These are phyloP conservation scores for Oreotrochilus melanogaster DNA, from an alignment of 2,113 vertebrate genomes.

Conservation along the genomic window DNA sequence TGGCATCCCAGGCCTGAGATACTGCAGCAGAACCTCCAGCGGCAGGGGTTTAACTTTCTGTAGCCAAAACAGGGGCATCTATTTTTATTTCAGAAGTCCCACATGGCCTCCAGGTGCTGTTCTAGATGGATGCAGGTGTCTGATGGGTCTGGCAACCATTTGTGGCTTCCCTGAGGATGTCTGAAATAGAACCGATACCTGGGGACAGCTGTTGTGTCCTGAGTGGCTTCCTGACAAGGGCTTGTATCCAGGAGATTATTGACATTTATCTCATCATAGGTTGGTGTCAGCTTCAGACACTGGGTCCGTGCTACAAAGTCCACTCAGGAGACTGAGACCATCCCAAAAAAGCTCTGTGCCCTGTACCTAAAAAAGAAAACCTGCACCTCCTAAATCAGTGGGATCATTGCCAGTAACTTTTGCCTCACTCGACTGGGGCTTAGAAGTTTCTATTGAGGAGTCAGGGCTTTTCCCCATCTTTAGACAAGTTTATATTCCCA, in stretches of 20 bases:
- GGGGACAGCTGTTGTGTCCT: not conserved
- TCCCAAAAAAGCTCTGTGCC: not conserved
- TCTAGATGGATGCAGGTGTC: not conserved
- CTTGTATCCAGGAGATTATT: not conserved
- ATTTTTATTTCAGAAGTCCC: not conserved
- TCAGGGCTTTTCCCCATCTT: not conserved
- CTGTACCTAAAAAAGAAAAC: not conserved
- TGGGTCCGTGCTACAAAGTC: not conserved
- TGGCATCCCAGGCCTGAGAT: not conserved
- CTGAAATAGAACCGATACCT: not conserved
- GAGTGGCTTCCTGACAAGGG: not conserved
- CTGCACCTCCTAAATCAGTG: not conserved
- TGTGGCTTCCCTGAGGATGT: not conserved
- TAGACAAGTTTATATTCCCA: conserved; percentile 8
- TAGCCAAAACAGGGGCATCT: not conserved
- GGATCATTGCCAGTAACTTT: not conserved
- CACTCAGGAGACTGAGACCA: not conserved
- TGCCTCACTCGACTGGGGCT: not conserved
- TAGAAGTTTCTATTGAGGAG: not conserved
- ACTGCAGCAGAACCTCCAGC: not conserved
- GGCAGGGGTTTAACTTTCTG: not conserved
- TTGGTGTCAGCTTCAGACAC: rapidly evolving
- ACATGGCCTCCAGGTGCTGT: not conserved
- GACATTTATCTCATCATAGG: not conserved
- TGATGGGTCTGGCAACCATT: not conserved